phyloP scores from a whole-genome alignment of 2,113 vertebrate species.

The Crotalus helleri region DNA sequence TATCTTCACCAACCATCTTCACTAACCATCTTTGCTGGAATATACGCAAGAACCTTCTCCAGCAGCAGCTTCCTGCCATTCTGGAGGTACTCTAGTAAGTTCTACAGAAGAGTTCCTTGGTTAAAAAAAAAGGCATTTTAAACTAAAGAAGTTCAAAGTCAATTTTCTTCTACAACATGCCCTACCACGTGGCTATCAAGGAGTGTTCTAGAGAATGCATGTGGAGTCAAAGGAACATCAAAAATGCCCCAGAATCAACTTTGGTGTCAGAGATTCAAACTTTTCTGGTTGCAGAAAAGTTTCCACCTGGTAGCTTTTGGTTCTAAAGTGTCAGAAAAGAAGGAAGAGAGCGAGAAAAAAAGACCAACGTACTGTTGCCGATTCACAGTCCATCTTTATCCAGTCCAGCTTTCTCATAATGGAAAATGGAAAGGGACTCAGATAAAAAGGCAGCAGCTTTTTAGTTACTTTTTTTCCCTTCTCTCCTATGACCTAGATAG shows the following conservation, averaged over 20 bases:
- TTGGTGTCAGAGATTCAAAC: background rate
- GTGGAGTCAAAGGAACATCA: background rate
- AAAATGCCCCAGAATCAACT: background rate
- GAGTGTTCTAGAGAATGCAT: background rate
- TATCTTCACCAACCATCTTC: background rate
- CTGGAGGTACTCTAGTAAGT: background rate
- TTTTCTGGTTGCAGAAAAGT: background rate
- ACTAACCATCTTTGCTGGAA: background rate
- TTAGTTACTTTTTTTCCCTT: background rate
- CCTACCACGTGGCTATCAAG: background rate
- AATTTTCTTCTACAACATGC: background rate
- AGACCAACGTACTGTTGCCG: background rate
- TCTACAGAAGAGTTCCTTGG: background rate
- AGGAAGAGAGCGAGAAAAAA: background rate
- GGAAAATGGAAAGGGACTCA: background rate
- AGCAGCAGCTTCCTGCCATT: background rate
- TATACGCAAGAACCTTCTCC: background rate
- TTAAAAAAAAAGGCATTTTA: too few species aligned
- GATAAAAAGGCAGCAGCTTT: background rate
- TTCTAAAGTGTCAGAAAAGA: background rate
- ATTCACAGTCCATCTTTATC: slow-evolving; percentile 1
- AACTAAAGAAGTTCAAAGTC: too few species aligned
- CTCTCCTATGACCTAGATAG: background rate
- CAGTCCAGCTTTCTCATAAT: background rate
- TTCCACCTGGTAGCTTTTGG: background rate